phyloP scores from a whole-genome alignment of 2,113 vertebrate genomes.

The Arizona elegans region DNA sequence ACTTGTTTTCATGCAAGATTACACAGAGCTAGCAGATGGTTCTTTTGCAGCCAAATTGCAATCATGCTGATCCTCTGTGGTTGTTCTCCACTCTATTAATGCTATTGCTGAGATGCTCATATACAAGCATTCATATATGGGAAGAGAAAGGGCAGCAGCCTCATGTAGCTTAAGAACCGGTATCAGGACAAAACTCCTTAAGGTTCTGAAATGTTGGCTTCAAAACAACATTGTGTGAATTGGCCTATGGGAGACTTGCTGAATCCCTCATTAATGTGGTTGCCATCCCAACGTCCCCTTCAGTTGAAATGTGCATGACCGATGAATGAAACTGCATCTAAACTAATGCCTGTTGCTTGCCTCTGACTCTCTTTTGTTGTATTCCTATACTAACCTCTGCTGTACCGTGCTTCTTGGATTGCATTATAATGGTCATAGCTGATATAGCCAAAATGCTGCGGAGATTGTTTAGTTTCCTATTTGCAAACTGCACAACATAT shows the following conservation, averaged over 20 bases:
- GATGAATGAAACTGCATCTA: neutral
- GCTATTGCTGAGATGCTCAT: neutral
- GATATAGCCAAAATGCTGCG: neutral
- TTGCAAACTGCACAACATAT: neutral
- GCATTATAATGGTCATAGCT: rapidly evolving
- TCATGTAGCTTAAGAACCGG: neutral
- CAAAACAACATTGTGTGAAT: no score
- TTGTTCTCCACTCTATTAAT: neutral
- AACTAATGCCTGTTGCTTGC: neutral
- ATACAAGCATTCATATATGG: neutral
- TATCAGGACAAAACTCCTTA: neutral
- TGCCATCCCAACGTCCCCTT: neutral
- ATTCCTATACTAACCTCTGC: neutral
- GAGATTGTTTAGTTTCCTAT: neutral
- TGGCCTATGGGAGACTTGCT: neutral
- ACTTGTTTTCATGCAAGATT: neutral
- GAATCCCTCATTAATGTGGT: neutral
- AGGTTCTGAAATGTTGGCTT: rapidly evolving
- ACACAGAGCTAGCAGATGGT: neutral
- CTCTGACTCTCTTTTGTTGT: neutral
- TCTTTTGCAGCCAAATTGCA: neutral
- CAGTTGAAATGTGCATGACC: neutral
- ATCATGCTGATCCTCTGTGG: neutral
- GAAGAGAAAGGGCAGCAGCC: no score
- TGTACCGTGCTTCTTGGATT: neutral